Base-by-base conservation (phyloP, 2,888 invertebrate species). In the Notodonta ziczac region DNA sequence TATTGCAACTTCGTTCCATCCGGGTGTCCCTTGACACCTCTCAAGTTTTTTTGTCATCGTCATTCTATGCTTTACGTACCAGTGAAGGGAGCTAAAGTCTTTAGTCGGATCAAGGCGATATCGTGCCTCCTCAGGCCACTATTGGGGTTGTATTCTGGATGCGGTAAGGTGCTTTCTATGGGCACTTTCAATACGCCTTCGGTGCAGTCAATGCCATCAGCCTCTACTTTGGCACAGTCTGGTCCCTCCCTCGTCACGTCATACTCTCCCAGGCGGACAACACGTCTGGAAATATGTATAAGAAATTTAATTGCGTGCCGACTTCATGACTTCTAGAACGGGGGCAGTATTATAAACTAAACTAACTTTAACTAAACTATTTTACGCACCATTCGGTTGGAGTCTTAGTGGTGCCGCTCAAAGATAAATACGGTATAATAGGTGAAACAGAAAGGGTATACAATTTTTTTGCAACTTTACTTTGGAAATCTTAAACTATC, bases 61-160 rank as follows among this genome's bases (percentile, higher is more conserved):
- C 5, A 6, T 35, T 35, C 35, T 46, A 7, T n/a, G 5, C 5
- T 4, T 46, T 13, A 62, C 72, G 9, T 46, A 74, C 74, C 74
- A 62, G 73, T 74, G 39, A 60, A 74, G 6, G 73, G 69, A 7
- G 73, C 74, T 14, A 35, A 10, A 14, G 82, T 74, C 40, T 74
- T 78, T 35, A 95, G 71, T 59, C 90, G 86, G 32, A 95, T 77
- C 50, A 95, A 67, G 4, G 93, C 94, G 48, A 95, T 93, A 66
- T 95, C 95, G 58, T 90, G 69, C 16, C 73, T 69, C 16, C 73
- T 70, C 13, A 60, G 24, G 4, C 10, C 9, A 5, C 67, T 66
- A 16, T 82, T 73, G 2, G 74, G 67, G 35, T 72, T 60, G 74
- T 94, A 94, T 4, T 84, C 72, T 0, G 89, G 86, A 75, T 95